Conservation (phyloP, 1,140 invertebrate genomes). For the Dysdera silvatica region DNA sequence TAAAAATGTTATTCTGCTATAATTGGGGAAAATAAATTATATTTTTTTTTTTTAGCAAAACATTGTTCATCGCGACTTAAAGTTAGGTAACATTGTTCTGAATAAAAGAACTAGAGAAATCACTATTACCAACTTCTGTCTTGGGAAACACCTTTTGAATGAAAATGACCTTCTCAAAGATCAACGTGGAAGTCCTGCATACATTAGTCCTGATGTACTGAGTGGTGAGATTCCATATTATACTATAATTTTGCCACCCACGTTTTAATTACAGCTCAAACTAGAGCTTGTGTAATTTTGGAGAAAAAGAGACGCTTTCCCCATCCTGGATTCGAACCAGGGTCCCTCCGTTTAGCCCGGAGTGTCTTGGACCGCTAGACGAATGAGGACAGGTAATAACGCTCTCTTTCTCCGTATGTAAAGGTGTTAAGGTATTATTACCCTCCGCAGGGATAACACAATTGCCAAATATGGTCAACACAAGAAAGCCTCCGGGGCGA, state of each 20-base stretch:
- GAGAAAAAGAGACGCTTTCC: too few relatives aligned
- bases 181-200: constrained; percentile 73
- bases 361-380: too few relatives aligned
- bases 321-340: too few relatives aligned
- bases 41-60: constrained; percentile 55
- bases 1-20: not conserved
- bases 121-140: constrained; percentile 71
- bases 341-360: too few relatives aligned
- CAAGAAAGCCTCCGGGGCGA: too few relatives aligned
- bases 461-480: too few relatives aligned
- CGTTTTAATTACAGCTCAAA: too few relatives aligned
- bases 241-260: not conserved
- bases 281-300: too few relatives aligned
- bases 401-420: too few relatives aligned
- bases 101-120: constrained; percentile 61
- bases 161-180: constrained; percentile 67
- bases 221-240: constrained; percentile 52
- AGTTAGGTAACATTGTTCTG: constrained; percentile 70
- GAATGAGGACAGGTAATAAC: too few relatives aligned
- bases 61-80: constrained; percentile 73
- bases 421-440: too few relatives aligned
- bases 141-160: constrained; percentile 66
- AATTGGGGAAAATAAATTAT: not conserved
- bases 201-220: constrained; percentile 74
- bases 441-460: too few relatives aligned